Evolutionary conservation across 2,888 invertebrate genomes (phyloP).

Genomic region (Helleia helle): DNA sequence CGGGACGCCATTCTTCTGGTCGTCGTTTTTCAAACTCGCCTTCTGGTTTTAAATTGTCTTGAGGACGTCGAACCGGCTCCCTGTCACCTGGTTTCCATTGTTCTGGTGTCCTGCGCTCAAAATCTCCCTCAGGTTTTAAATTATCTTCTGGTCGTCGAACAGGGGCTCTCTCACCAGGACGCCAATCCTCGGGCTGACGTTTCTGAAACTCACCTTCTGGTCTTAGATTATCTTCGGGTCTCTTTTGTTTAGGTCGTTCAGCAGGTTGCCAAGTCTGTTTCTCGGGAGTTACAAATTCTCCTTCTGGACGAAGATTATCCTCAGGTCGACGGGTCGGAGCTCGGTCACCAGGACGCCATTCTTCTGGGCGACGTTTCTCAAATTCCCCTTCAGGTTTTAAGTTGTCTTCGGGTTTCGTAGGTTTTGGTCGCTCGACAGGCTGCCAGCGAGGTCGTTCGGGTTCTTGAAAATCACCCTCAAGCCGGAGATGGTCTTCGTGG

Average conservation of each 20-base stretch:
- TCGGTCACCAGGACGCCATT: constrained; percentile 69
- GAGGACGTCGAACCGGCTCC: constrained; percentile 34
- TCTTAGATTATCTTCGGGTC: constrained; percentile 71
- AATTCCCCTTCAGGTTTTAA: constrained; percentile 58
- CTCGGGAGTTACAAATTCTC: constrained; percentile 46
- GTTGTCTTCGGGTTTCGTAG: constrained; percentile 61
- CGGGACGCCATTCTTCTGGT: constrained; percentile 61
- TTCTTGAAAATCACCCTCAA: constrained; percentile 79
- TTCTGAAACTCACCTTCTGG: constrained; percentile 69
- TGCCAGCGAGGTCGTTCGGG: constrained; percentile 63
- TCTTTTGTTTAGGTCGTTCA: constrained; percentile 58
- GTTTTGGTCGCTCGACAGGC: constrained; percentile 74
- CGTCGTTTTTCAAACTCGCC: constrained; percentile 63
- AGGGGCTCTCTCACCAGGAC: constrained; percentile 62
- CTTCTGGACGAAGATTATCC: constrained; percentile 65
- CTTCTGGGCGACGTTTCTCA: constrained; percentile 52
- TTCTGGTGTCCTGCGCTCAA: constrained; percentile 41
- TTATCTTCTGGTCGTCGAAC: constrained; percentile 63
- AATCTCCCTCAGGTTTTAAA: constrained; percentile 65
- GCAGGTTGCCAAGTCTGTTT: constrained; percentile 51
- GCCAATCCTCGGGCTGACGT: constrained; percentile 42
- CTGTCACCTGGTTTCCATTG: constrained; percentile 51
- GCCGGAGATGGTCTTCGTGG: constrained; percentile 81
- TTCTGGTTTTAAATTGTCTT: constrained; percentile 62
- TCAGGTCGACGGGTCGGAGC: constrained; percentile 65